These are phyloP conservation scores for Polymixis flavicincta DNA, from an alignment of 2,888 invertebrate species.

Conservation along the genomic window DNA sequence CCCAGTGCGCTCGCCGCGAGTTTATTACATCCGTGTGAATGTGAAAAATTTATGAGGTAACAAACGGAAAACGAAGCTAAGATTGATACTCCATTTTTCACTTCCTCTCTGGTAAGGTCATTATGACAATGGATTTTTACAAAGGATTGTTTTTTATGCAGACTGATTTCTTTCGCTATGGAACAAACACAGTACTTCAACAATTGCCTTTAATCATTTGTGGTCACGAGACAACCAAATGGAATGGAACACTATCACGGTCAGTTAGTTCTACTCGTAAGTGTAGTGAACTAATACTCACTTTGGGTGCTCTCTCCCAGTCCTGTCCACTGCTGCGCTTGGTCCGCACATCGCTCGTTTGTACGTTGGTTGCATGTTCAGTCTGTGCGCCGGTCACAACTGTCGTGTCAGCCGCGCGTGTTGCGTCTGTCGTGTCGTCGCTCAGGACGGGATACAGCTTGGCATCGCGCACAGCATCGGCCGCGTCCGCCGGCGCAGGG, in stretches of 20 bases:
- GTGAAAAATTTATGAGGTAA: too few species aligned
- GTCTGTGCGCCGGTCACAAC: slow-evolving; percentile 22
- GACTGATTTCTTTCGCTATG: neutral
- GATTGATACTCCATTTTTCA: neutral
- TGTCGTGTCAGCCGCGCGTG: slow-evolving; percentile 49
- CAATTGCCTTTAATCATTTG: neutral
- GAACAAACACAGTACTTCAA: neutral
- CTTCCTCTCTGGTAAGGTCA: neutral
- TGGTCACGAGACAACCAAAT: neutral
- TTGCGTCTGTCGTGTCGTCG: slow-evolving; percentile 48
- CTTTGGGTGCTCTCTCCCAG: slow-evolving; percentile 80
- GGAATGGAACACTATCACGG: neutral
- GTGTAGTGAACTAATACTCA: slow-evolving; percentile 54
- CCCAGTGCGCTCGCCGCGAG: too few species aligned
- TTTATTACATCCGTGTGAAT: too few species aligned
- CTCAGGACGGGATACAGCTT: slow-evolving; percentile 70
- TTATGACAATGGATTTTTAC: neutral
- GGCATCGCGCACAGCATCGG: slow-evolving; percentile 38
- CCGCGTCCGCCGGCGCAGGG: slow-evolving; percentile 68
- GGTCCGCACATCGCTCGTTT: slow-evolving; percentile 70
- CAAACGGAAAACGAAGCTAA: too few species aligned
- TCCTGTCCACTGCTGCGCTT: slow-evolving; percentile 82
- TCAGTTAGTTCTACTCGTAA: too few species aligned
- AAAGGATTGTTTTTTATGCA: neutral
- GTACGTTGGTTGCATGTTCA: slow-evolving; percentile 75